Conservation (phyloP, 2,797 vertebrate species). For the Arctocebus calabarensis region DNA sequence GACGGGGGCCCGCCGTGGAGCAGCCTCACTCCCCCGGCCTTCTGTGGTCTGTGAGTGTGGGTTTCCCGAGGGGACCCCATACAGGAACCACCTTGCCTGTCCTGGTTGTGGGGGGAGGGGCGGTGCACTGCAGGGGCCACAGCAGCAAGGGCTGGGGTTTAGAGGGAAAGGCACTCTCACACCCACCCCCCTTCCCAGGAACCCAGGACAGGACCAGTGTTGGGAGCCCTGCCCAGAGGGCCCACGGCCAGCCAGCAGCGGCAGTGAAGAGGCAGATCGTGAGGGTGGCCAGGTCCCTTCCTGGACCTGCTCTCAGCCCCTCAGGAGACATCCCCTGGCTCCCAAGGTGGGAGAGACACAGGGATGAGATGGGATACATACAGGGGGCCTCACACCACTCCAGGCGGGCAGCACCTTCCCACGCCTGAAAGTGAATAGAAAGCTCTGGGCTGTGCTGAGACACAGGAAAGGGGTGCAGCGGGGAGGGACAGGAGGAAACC, state of each 20-base stretch:
- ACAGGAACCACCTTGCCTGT: background rate
- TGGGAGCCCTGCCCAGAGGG: background rate
- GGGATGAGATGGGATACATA: too few species aligned
- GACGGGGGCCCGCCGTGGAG: fast-evolving
- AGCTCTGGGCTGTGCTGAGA: background rate
- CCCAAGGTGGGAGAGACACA: fast-evolving
- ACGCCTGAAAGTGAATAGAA: background rate
- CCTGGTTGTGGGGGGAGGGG: too few species aligned
- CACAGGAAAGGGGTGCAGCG: background rate
- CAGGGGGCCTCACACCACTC: fast-evolving
- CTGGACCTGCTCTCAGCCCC: background rate
- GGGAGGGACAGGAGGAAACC: background rate
- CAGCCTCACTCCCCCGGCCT: background rate
- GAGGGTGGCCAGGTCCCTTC: too few species aligned
- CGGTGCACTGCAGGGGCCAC: background rate
- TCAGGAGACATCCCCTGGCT: background rate
- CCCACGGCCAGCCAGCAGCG: background rate
- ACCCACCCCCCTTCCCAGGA: background rate
- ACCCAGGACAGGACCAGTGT: too few species aligned
- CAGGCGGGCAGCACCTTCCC: fast-evolving
- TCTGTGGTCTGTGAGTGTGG: fast-evolving
- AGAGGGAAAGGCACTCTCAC: background rate
- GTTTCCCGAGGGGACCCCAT: background rate
- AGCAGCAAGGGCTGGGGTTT: background rate
- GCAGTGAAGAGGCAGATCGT: background rate